A percentile compares a stretch with the other conserved stretches of the same genome.
phyloP scores from a whole-genome alignment of 2,888 invertebrate genomes.

The Drosophila anomalipes region DNA sequence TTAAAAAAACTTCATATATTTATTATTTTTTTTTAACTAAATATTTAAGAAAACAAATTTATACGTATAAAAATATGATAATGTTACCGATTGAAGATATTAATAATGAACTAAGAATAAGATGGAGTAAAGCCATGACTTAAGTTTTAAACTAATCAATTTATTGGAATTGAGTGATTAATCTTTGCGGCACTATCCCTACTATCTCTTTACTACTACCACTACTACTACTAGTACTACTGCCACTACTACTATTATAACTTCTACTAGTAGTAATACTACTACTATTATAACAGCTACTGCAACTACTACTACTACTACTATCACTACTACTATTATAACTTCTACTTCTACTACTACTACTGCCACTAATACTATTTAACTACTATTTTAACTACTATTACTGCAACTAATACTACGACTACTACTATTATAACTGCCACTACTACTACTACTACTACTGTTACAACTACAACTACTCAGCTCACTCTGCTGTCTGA shows the following conservation, averaged over 20 bases:
- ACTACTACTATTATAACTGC: too few species aligned
- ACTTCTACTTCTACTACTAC: background rate
- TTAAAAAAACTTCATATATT: background rate
- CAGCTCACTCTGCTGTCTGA: conserved; percentile 66
- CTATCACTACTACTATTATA: background rate
- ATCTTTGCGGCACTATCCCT: conserved; percentile 11
- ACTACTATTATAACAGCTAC: too few species aligned
- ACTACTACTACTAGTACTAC: conserved; percentile 1
- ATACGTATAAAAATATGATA: background rate
- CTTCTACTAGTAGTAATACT: background rate
- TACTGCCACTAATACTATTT: background rate
- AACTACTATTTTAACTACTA: background rate
- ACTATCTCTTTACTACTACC: conserved; percentile 4
- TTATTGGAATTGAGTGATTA: conserved; percentile 15
- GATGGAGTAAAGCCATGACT: background rate
- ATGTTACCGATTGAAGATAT: conserved; percentile 1
- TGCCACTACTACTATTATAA: background rate
- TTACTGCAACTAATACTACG: background rate
- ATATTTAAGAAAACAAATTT: background rate
- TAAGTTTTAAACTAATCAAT: conserved; percentile 13
- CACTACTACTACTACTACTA: background rate
- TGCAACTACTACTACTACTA: background rate
- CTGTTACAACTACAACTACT: conserved; percentile 5
- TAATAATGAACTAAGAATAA: conserved; percentile 3
- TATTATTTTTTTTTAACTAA: background rate